A percentile compares a stretch with the other conserved stretches of the same genome.
Evolutionary conservation across 2,113 vertebrate species (phyloP).

Genomic region (Podarcis muralis): DNA sequence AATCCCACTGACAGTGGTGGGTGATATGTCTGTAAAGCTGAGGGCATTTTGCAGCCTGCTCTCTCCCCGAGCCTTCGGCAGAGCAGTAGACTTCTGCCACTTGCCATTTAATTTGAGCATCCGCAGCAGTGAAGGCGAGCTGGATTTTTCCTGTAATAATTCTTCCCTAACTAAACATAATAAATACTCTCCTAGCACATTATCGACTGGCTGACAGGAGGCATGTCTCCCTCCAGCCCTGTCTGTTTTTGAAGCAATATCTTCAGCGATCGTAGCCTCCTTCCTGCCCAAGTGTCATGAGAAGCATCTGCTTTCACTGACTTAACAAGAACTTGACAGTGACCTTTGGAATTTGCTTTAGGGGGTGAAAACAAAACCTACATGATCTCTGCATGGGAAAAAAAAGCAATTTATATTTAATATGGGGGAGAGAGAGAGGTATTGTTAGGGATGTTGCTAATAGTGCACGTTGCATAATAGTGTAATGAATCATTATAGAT

Average conservation of each 20-base stretch:
- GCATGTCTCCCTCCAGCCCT: not conserved
- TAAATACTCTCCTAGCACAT: conserved; percentile 21
- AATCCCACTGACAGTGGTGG: conserved; percentile 56
- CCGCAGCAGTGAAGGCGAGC: not conserved
- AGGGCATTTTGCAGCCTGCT: not conserved
- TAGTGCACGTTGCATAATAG: not conserved
- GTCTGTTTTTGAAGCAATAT: conserved; percentile 17
- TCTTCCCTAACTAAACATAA: conserved; percentile 23
- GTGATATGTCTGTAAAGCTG: conserved; percentile 52
- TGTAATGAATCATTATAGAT: not conserved
- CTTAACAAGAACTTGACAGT: conserved; percentile 56
- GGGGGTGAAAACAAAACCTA: conserved; percentile 51
- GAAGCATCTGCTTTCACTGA: conserved; percentile 60
- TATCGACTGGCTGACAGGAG: conserved; percentile 8
- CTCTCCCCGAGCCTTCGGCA: conserved; percentile 49
- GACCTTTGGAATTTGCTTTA: conserved; percentile 58
- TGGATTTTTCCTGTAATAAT: not conserved
- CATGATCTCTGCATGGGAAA: conserved; percentile 22
- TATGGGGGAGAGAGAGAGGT: not conserved
- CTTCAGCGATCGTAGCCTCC: conserved; percentile 30
- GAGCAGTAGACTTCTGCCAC: conserved; percentile 50
- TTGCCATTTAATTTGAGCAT: conserved; percentile 59
- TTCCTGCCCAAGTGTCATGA: conserved; percentile 30
- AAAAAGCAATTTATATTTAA: not conserved
- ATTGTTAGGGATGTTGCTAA: not conserved